Evolutionary conservation across 2,888 invertebrate species (phyloP).

Genomic region (Machimus rusticus): DNA sequence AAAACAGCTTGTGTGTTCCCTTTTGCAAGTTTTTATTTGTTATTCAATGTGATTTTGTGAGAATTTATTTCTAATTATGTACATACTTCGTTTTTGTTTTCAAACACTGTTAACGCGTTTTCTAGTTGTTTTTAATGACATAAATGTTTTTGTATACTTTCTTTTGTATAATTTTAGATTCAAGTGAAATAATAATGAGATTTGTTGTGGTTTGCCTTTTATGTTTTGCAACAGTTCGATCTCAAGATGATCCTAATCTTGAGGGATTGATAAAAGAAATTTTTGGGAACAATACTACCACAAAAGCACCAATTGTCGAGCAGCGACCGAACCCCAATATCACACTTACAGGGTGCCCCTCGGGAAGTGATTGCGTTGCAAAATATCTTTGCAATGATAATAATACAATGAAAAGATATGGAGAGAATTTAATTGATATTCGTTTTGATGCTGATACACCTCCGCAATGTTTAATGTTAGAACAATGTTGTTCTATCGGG

Average conservation of each 20-base stretch:
- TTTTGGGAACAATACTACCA: not conserved
- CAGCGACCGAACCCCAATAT: not conserved
- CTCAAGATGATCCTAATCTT: constrained; percentile 14
- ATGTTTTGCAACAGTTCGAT: not conserved
- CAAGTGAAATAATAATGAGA: not conserved
- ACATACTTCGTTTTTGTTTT: no score
- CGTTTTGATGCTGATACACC: constrained; percentile 65
- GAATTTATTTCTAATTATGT: no score
- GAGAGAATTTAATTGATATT: constrained; percentile 78
- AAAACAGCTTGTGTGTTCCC: no score
- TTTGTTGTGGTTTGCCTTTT: not conserved
- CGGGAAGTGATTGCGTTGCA: constrained; percentile 75
- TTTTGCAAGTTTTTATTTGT: no score
- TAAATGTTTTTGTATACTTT: no score
- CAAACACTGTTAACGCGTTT: no score
- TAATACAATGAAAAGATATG: constrained; percentile 74
- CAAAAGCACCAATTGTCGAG: not conserved
- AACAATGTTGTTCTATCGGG: constrained; percentile 55
- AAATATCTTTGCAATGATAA: constrained; percentile 78
- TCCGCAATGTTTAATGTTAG: constrained; percentile 48
- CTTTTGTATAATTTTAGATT: not conserved
- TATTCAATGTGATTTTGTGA: no score
- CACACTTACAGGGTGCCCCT: constrained; percentile 51
- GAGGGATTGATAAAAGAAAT: constrained; percentile 9
- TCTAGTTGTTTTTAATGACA: no score